These are phyloP conservation scores for Crypturellus undulatus DNA, from an alignment of 2,113 vertebrate species.

Conservation along the genomic window DNA sequence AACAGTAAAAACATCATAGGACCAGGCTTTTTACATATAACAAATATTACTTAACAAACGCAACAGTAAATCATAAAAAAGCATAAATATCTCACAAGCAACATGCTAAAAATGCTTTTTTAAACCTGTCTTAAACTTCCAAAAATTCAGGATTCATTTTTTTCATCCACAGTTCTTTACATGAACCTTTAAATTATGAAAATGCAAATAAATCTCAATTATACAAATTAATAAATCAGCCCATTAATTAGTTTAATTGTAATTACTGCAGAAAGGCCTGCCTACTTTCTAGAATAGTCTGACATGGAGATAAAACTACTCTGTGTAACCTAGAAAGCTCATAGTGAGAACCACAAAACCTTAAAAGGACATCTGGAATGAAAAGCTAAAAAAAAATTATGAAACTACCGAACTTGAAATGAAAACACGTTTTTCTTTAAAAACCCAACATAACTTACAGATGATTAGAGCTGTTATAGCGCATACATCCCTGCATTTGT, in stretches of 20 bases:
- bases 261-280: neutral
- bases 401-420: neutral
- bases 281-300: neutral
- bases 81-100: neutral
- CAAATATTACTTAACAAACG: neutral
- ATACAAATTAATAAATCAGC: neutral
- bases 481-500: neutral
- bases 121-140: neutral
- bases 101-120: neutral
- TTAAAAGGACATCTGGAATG: neutral
- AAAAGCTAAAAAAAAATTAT: neutral
- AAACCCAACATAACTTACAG: neutral
- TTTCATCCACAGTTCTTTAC: neutral
- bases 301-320: neutral
- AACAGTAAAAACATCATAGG: accelerated
- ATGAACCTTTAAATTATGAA: neutral
- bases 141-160: neutral
- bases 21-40: neutral
- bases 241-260: neutral
- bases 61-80: neutral
- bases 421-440: neutral
- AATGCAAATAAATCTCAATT: neutral
- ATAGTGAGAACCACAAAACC: neutral
- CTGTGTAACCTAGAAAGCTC: neutral
- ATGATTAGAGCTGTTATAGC: neutral